Evolutionary conservation across 2,113 vertebrate species (phyloP).

Genomic region (Corynorhinus townsendii): DNA sequence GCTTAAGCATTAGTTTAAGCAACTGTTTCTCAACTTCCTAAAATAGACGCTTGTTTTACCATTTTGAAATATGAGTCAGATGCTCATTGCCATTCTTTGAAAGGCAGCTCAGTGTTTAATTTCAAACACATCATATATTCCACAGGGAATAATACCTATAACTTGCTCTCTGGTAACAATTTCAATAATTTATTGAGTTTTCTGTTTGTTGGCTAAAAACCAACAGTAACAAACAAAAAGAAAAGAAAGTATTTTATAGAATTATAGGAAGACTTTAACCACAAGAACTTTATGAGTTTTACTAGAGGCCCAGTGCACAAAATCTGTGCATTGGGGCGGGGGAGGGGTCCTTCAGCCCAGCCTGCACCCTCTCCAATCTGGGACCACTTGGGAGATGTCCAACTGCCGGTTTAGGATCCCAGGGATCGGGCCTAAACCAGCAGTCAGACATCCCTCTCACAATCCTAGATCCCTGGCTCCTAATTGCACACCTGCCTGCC

Average conservation of each 20-base stretch:
- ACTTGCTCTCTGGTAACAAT: background rate
- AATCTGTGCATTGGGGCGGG: too few relatives aligned
- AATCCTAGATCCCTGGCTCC: too few relatives aligned
- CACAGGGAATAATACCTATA: background rate
- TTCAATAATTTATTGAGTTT: slow-evolving; percentile 22
- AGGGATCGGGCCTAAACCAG: too few relatives aligned
- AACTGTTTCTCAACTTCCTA: background rate
- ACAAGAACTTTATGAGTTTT: background rate
- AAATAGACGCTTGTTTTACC: background rate
- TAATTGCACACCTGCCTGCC: too few relatives aligned
- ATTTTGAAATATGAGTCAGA: background rate
- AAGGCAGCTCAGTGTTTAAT: background rate
- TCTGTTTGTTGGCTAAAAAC: background rate
- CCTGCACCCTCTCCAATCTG: too few relatives aligned
- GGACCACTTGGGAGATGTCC: too few relatives aligned
- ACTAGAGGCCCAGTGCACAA: too few relatives aligned
- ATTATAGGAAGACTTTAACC: background rate
- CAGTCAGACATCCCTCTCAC: too few relatives aligned
- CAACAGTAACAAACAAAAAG: background rate
- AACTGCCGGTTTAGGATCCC: too few relatives aligned
- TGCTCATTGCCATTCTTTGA: background rate
- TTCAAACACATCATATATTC: background rate
- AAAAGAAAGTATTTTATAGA: background rate
- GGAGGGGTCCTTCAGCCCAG: too few relatives aligned
- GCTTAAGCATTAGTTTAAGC: background rate